Evolutionary conservation across 2,888 invertebrate species (phyloP), one percentile per base, ranked within the genome.

Genomic region (Barypeithes pellucidus): DNA sequence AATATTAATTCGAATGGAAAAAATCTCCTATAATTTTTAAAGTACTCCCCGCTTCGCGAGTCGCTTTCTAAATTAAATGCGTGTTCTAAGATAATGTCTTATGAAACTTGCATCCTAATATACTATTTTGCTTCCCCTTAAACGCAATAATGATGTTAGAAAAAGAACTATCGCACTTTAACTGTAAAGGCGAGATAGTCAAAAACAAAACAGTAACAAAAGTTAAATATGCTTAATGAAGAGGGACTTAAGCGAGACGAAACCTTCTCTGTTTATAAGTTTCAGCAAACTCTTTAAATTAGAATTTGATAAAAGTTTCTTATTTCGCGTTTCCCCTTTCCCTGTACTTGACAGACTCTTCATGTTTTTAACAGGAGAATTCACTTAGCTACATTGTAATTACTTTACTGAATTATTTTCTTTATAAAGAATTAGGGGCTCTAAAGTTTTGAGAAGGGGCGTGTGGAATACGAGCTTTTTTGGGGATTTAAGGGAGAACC

Each of bases 361-460:
- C 66, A 70, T 68, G 73, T 69, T 68, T 65, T 73, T 73, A 74
- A 74, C 74, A 74, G 70, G 70, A 54, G 63, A 74, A 70, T 74
- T 74, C 74, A 74, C 74, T 74, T 74, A 70, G 73, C 68, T 73
- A 59, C 70, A 67, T 45, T 70, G 62, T 74, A 74, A 74, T 74
- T 74, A 74, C 74, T 74, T 74, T 74, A 74, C 70, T 74, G 70
- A 74, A 74, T 74, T 74, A 74, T 74, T 70, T 74, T 70, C 74
- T 70, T 74, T 70, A 66, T 61, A 74, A 70, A 61, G 74, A 70
- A 74, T 74, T 74, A 74, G 66, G 70, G 69, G 69, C 73, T 69
- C 66, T 43, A 60, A 73, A 69, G 60, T 73, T 73, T 73, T 52
- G 50, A 33, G 29, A 18, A 45, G 66, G 67, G 66, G 36, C 9